phyloP scores from a whole-genome alignment of 2,888 invertebrate genomes.

The Caenorhabditis macrosperma region DNA sequence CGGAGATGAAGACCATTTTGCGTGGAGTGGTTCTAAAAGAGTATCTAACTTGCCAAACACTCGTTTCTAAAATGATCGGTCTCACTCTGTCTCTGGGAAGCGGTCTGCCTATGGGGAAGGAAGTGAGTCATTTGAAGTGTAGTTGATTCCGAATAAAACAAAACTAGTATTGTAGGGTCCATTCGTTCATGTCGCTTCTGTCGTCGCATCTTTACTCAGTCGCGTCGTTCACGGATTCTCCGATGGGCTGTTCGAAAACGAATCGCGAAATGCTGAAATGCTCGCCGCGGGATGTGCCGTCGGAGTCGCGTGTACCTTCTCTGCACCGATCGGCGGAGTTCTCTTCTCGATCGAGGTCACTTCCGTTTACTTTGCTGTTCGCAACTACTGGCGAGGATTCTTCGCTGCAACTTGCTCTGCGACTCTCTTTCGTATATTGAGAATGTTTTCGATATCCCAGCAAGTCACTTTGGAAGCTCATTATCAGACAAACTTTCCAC shows the following conservation, averaged over 20 bases:
- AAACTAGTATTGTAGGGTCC: slow-evolving; percentile 85
- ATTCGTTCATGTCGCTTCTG: slow-evolving; percentile 97
- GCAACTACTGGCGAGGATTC: slow-evolving; percentile 98
- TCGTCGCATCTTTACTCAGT: slow-evolving; percentile 92
- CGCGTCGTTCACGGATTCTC: slow-evolving; percentile 87
- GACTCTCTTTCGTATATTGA: slow-evolving; percentile 89
- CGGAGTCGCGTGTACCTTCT: slow-evolving; percentile 94
- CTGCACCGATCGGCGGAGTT: slow-evolving; percentile 96
- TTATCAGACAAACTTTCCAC: slow-evolving; percentile 86
- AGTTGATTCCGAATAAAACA: not conserved
- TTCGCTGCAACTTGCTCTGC: slow-evolving; percentile 98
- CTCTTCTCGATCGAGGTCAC: slow-evolving; percentile 99
- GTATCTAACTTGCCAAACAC: slow-evolving; percentile 93
- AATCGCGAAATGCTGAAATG: slow-evolving; percentile 88
- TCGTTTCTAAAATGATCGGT: slow-evolving; percentile 94
- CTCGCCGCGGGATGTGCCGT: slow-evolving; percentile 97
- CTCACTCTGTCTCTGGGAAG: slow-evolving; percentile 95
- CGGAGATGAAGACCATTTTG: slow-evolving; percentile 87
- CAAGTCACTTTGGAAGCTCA: slow-evolving; percentile 92
- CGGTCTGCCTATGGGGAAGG: slow-evolving; percentile 96
- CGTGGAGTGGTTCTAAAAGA: slow-evolving; percentile 97
- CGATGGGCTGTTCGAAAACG: slow-evolving; percentile 72
- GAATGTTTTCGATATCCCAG: slow-evolving; percentile 52
- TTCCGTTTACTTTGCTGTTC: slow-evolving; percentile 96
- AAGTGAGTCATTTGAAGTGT: slow-evolving; percentile 83